Conservation (phyloP, 2,888 invertebrate genomes). For the Ophraella communa region DNA sequence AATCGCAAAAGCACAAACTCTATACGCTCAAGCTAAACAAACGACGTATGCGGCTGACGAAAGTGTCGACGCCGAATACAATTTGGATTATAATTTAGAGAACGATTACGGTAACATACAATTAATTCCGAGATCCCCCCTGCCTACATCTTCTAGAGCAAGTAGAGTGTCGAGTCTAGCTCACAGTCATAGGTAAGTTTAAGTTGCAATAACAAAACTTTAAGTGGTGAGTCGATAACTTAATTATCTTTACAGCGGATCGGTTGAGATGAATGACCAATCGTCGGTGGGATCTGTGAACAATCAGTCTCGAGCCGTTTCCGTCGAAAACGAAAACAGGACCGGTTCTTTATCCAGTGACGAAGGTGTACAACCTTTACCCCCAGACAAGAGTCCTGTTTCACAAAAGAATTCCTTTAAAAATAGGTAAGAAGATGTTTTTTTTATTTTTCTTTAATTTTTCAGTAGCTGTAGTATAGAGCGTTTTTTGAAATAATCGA, state of each 20-base stretch:
- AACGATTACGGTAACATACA: conserved; percentile 57
- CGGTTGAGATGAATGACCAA: conserved; percentile 71
- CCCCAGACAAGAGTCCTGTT: conserved; percentile 59
- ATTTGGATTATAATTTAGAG: conserved; percentile 55
- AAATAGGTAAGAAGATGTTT: conserved; percentile 35
- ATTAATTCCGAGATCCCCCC: conserved; percentile 56
- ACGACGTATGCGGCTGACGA: conserved; percentile 53
- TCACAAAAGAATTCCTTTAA: conserved; percentile 57
- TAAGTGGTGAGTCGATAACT: neutral
- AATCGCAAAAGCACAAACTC: conserved; percentile 75
- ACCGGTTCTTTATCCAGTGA: conserved; percentile 72
- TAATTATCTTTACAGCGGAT: conserved; percentile 61
- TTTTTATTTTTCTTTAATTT: neutral
- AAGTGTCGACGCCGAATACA: conserved; percentile 54
- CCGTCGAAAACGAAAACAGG: conserved; percentile 68
- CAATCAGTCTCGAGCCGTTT: conserved; percentile 64
- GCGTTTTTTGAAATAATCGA: no score
- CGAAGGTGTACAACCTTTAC: conserved; percentile 63
- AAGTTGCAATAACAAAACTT: neutral
- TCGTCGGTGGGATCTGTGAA: conserved; percentile 61
- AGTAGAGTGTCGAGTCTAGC: conserved; percentile 75
- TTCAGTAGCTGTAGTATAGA: no score
- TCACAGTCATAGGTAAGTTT: conserved; percentile 72
- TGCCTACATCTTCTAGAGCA: conserved; percentile 63
- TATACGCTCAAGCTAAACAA: conserved; percentile 70